These are phyloP conservation scores for Pogonomyrmex californicus DNA, from an alignment of 1,140 invertebrate species.

Conservation along the genomic window DNA sequence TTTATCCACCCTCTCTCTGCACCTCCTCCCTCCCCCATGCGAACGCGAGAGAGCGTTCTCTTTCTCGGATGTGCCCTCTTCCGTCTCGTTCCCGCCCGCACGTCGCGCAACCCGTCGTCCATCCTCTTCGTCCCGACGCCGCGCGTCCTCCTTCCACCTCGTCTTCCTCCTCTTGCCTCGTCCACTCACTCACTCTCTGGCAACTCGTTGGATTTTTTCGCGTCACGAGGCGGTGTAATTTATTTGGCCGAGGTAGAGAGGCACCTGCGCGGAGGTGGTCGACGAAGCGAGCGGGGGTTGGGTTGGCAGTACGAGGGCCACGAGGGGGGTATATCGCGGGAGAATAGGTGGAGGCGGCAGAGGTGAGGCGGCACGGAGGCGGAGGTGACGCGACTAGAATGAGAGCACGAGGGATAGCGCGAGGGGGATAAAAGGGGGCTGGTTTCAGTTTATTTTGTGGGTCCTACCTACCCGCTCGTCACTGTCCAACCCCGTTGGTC, in stretches of 20 bases:
- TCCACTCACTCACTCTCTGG: slow-evolving; percentile 80
- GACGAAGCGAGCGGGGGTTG: slow-evolving; percentile 66
- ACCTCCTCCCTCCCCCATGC: slow-evolving; percentile 19
- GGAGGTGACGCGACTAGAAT: slow-evolving; percentile 78
- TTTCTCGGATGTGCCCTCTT: slow-evolving; percentile 50
- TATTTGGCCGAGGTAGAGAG: slow-evolving; percentile 84
- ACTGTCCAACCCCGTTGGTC: slow-evolving; percentile 82
- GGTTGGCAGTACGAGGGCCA: slow-evolving; percentile 46
- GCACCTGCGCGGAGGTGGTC: slow-evolving; percentile 72
- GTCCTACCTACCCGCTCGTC: slow-evolving; percentile 84
- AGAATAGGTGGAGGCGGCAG: slow-evolving; percentile 72
- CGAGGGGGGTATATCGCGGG: slow-evolving; percentile 60
- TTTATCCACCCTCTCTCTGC: slow-evolving; percentile 73
- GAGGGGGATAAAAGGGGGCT: slow-evolving; percentile 59
- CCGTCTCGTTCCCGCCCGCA: slow-evolving; percentile 55
- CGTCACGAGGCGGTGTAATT: slow-evolving; percentile 86
- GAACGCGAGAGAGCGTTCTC: slow-evolving; percentile 42
- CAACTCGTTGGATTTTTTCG: slow-evolving; percentile 86
- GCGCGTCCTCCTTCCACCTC: slow-evolving; percentile 36
- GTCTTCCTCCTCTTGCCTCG: slow-evolving; percentile 68
- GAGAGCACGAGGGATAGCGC: slow-evolving; percentile 72
- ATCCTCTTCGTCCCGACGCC: slow-evolving; percentile 31
- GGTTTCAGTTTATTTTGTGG: slow-evolving; percentile 86
- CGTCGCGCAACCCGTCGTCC: slow-evolving; percentile 20
- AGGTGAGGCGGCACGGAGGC: slow-evolving; percentile 74